Evolutionary conservation across 2,888 invertebrate species (phyloP).

Genomic region (Morpho helenor): DNA sequence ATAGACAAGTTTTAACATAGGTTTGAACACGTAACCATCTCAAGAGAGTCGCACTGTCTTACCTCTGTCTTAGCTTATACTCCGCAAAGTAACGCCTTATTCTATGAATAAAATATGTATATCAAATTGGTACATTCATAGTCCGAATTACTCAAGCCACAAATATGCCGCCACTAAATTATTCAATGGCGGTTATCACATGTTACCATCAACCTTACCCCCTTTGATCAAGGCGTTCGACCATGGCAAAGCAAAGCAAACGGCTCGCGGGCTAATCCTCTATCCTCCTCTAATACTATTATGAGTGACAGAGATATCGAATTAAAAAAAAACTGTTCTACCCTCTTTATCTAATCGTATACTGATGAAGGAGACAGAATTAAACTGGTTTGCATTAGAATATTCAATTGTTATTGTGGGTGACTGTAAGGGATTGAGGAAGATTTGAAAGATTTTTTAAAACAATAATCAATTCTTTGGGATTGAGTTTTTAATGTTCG

Average conservation of each 20-base stretch:
- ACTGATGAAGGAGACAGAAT: conserved; percentile 4
- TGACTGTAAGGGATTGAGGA: conserved; percentile 20
- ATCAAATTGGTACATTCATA: no score
- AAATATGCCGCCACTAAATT: conserved; percentile 20
- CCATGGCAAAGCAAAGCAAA: conserved; percentile 67
- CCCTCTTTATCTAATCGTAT: conserved; percentile 3
- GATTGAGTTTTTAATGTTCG: conserved; percentile 1
- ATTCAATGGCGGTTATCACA: conserved; percentile 27
- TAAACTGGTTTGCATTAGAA: conserved; percentile 23
- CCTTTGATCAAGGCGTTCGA: conserved; percentile 57
- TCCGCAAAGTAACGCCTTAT: no score
- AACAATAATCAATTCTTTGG: neutral
- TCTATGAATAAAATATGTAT: no score
- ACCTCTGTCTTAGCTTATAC: no score
- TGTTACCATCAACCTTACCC: conserved; percentile 40
- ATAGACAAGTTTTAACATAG: no score
- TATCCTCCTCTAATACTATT: conserved; percentile 20
- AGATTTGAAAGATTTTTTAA: conserved; percentile 1
- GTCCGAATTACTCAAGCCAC: conserved; percentile 20
- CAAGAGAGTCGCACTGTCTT: no score
- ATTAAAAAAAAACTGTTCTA: conserved; percentile 6
- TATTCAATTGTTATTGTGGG: conserved; percentile 21
- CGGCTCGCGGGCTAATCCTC: conserved; percentile 53
- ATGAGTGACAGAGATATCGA: conserved; percentile 18
- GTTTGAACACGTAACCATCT: no score